phyloP scores from a whole-genome alignment of 1,140 invertebrate species.

The Atta cephalotes region DNA sequence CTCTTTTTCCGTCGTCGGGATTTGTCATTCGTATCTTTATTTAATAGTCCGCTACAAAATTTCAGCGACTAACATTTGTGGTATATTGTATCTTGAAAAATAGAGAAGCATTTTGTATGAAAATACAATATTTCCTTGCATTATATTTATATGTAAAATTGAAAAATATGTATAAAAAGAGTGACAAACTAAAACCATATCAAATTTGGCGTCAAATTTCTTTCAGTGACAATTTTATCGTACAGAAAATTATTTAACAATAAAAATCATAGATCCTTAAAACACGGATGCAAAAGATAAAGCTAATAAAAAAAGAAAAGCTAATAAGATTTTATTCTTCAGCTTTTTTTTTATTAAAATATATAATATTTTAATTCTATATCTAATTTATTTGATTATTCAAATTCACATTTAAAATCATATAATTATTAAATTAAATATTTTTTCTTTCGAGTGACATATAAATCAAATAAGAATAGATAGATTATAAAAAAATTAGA shows the following conservation, averaged over 20 bases:
- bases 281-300: background rate
- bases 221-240: background rate
- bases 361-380: background rate
- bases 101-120: background rate
- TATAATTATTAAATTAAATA: background rate
- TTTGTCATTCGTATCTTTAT: constrained; percentile 46
- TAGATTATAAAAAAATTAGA: background rate
- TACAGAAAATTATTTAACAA: background rate
- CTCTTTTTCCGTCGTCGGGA: constrained; percentile 5
- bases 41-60: constrained; percentile 36
- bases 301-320: no score
- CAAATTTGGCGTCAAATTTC: background rate
- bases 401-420: background rate
- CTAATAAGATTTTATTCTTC: background rate
- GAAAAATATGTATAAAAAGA: constrained; percentile 2
- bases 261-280: background rate
- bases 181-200: background rate
- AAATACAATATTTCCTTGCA: background rate
- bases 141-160: constrained; percentile 1
- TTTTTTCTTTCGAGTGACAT: background rate
- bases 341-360: background rate
- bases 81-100: background rate
- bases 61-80: constrained; percentile 8
- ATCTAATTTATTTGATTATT: background rate
- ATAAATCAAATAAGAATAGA: background rate